Evolutionary conservation across 2,888 invertebrate genomes (phyloP), one percentile per base, ranked within the genome.

Genomic region (Alloscopus bannaensis): DNA sequence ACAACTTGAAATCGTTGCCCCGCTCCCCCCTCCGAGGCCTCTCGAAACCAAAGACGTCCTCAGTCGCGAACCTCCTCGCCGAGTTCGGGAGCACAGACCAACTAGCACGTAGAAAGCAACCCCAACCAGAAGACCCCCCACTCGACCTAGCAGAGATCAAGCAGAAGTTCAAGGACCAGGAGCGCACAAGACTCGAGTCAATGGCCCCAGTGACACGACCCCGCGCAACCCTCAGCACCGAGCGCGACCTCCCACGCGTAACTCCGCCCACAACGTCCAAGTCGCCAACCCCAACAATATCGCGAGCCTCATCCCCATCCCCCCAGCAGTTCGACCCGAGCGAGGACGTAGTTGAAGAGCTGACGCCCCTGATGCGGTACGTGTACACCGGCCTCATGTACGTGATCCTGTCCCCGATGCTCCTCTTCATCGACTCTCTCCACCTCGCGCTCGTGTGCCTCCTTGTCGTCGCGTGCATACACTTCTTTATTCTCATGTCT

Each of bases 301-400:
- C n/a, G n/a, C n/a, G n/a, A n/a, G n/a, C n/a, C n/a, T n/a, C n/a
- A n/a, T n/a, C n/a, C n/a, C n/a, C n/a, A n/a, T n/a, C n/a, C n/a
- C n/a, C n/a, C n/a, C n/a, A n/a, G n/a, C n/a, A n/a, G n/a, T n/a
- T n/a, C n/a, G n/a, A n/a, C n/a, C n/a, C n/a, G n/a, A n/a, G n/a
- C n/a, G n/a, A n/a, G n/a, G 26, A 4, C 16, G 64, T 66, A 18
- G 20, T 18, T 66, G 16, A 13, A 26, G 11, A 40, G 28, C 69
- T 31, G 36, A n/a, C 22, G 36, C 8, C 29, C 26, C 89, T n/a
- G n/a, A n/a, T 69, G 69, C 42, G 18, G 20, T 69, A 69, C 57
- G 36, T 69, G 45, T 47, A 42, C 45, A 69, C 31, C 57, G 57
- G 26, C 0, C 24, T 45, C 2, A 52, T 69, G 20, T 69, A 69